Conservation (phyloP, 2,797 vertebrate genomes). For the Etheostoma perlongum region DNA sequence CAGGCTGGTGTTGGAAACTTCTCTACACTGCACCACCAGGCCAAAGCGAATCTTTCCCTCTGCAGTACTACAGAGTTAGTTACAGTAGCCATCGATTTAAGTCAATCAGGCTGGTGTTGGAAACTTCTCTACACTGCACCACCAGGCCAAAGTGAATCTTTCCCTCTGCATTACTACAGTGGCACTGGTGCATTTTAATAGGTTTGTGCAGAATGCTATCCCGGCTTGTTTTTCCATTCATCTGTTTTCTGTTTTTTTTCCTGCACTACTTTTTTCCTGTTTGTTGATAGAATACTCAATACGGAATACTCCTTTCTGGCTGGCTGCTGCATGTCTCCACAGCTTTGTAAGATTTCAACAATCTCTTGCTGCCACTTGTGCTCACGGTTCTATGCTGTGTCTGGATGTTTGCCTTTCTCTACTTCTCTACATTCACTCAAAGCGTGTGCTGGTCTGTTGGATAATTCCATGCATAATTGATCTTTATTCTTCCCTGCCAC, state of each 20-base stretch:
- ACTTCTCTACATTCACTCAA: slow-evolving; percentile 1
- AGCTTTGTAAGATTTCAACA: slow-evolving; percentile 2
- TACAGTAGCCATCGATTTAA: not conserved
- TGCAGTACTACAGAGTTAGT: not conserved
- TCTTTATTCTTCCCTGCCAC: not conserved
- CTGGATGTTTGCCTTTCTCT: not conserved
- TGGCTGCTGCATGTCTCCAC: not conserved
- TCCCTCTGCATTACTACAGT: not conserved
- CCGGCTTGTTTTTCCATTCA: not conserved
- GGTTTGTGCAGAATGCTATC: not conserved
- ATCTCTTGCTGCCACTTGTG: not conserved
- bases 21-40: not conserved
- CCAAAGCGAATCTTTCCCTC: not conserved
- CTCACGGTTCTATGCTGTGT: not conserved
- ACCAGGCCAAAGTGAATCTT: not conserved
- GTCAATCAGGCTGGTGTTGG: not conserved
- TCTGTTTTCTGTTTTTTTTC: not conserved
- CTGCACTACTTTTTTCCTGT: not conserved
- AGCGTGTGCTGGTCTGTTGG: not conserved
- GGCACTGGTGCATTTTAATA: not conserved
- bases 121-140: not conserved
- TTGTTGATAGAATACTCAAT: not conserved
- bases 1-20: not conserved
- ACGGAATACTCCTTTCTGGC: not conserved
- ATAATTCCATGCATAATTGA: not conserved